These are phyloP conservation scores for Harpagifer antarcticus DNA, from an alignment of 2,797 vertebrate genomes.

Conservation along the genomic window DNA sequence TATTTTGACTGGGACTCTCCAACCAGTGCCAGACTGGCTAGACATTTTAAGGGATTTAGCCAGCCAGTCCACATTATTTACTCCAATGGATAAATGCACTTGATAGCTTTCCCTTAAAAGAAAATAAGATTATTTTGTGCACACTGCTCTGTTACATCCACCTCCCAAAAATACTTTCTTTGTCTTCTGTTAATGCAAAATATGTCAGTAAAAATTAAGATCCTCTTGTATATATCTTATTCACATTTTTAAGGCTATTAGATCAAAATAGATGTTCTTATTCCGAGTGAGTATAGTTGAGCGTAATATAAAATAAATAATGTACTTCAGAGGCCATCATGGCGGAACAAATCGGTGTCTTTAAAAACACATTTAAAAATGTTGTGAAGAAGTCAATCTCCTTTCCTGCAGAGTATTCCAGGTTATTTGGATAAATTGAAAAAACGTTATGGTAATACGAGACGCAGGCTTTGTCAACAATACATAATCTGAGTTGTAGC, in stretches of 20 bases:
- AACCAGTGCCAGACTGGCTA: conserved; percentile 53
- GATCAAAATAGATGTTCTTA: conserved; percentile 19
- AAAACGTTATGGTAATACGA: conserved; percentile 5
- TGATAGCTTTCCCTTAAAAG: conserved; percentile 40
- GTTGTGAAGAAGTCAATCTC: not conserved
- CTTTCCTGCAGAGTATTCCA: not conserved
- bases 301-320: conserved; percentile 29
- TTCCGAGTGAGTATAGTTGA: conserved; percentile 21
- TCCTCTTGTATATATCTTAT: conserved; percentile 47
- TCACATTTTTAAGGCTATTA: conserved; percentile 47
- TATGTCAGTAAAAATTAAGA: conserved; percentile 19
- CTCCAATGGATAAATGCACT: conserved; percentile 56
- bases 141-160: conserved; percentile 20
- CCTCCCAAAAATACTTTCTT: conserved; percentile 1
- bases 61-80: conserved; percentile 59
- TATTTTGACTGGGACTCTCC: conserved; percentile 71
- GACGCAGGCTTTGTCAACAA: conserved; percentile 49
- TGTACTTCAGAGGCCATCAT: conserved; percentile 42
- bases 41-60: conserved; percentile 54
- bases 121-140: conserved; percentile 22
- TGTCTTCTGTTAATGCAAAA: conserved; percentile 7
- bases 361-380: conserved; percentile 19
- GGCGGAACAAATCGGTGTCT: conserved; percentile 24
- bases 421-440: conserved; percentile 16
- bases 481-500: conserved; percentile 24